Conservation (phyloP, 2,113 vertebrate species). For the Acanthisitta chloris region DNA sequence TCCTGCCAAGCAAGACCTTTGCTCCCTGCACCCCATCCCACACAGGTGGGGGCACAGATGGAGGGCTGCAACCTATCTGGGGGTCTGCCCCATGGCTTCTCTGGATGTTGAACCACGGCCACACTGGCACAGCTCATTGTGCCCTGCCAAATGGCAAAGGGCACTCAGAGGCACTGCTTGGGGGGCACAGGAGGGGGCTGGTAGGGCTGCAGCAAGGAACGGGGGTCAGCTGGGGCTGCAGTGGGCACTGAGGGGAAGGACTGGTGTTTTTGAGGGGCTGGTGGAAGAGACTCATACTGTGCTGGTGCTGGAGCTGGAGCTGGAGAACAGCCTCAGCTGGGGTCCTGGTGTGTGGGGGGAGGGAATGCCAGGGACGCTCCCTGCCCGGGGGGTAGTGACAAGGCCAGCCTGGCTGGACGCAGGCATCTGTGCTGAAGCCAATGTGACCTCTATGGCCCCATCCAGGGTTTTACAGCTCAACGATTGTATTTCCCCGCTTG, state of each 20-base stretch:
- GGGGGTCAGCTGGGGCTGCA: rapidly evolving
- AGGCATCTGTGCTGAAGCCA: neutral
- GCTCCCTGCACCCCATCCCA: neutral
- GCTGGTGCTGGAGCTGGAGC: neutral
- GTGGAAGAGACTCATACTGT: neutral
- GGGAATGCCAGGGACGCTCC: neutral
- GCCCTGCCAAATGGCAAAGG: rapidly evolving
- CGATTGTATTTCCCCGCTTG: neutral
- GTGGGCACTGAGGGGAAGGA: neutral
- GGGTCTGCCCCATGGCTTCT: neutral
- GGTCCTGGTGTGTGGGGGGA: rapidly evolving
- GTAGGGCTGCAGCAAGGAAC: neutral
- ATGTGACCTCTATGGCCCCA: neutral
- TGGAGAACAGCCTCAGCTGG: neutral
- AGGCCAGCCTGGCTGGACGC: neutral
- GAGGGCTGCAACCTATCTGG: neutral
- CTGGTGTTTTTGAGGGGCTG: neutral
- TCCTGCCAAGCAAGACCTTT: neutral
- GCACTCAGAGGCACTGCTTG: neutral
- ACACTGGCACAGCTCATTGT: too few species aligned
- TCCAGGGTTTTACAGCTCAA: neutral
- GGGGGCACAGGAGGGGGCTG: neutral
- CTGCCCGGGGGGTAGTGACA: neutral
- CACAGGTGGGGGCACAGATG: rapidly evolving
- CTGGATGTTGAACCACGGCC: neutral